Evolutionary conservation across 2,113 vertebrate species (phyloP), one percentile per base, ranked within the genome.

Genomic region (Lophochroa leadbeateri): DNA sequence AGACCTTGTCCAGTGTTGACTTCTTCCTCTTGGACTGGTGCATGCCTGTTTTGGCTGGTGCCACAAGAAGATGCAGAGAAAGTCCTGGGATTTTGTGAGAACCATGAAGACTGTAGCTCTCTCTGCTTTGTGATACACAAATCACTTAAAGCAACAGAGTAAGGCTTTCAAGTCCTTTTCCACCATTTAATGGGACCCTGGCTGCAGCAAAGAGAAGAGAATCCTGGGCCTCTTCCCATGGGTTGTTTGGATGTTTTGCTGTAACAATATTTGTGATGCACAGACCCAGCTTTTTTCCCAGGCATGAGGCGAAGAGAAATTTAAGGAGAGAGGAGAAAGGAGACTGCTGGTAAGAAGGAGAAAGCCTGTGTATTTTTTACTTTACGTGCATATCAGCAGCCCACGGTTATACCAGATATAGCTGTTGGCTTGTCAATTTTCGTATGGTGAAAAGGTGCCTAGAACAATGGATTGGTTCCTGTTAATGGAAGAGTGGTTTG

Each of bases 31-130:
- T 81, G 31, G 44, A 55, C 24, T 52, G 44, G 18, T 44, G 29
- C 7, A 1, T 52, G 5, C 9, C 25, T 0, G 0, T 46, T 39
- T n/a, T 78, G 60, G n/a, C 23, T 85, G 23, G 5, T 67, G 58
- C 43, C 50, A 74, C 39, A n/a, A 68, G 60, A 57, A 52, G 76
- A 21, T 60, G 29, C 60, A 71, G 18, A 53, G 35, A 17, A 50
- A 7, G 17, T 77, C 57, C 60, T 77, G 79, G 49, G 68, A 37
- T 63, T 83, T 47, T 79, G 25, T 84, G 60, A 29, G 33, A 77
- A 2, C 46, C 20, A 23, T 82, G 52, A 35, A 69, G 25, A 6
- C 29, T 25, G 33, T 35, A 52, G 24, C 2, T 1, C 1, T 2
- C 75, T 70, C 44, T 82, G 17, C 41, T 33, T 63, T 50, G 43